These are phyloP conservation scores for Prolemur simus DNA, from an alignment of 2,113 vertebrate species.

Conservation along the genomic window DNA sequence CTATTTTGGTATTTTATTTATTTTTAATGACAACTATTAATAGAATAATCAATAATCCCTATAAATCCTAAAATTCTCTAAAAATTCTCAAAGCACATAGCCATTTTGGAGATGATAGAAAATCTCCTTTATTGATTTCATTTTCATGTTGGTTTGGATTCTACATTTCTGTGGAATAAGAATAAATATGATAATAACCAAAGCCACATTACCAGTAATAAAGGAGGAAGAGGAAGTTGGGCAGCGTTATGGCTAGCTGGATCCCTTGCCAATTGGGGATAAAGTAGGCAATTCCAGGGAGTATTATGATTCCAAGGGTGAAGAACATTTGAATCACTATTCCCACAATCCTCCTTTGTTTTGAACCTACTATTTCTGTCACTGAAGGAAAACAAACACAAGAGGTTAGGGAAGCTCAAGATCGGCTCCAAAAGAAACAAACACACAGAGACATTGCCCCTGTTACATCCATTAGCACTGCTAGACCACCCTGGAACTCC, in stretches of 20 bases:
- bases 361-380: slow-evolving; percentile 95
- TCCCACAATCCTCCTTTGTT: slow-evolving; percentile 92
- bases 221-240: slow-evolving; percentile 93
- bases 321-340: slow-evolving; percentile 95
- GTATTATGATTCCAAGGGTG: slow-evolving; percentile 93
- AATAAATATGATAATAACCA: neutral
- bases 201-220: slow-evolving; percentile 93
- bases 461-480: rapidly evolving
- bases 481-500: too few species aligned
- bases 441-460: neutral
- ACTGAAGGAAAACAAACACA: slow-evolving; percentile 85
- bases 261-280: slow-evolving; percentile 93
- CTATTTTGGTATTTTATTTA: neutral
- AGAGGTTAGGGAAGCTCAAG: slow-evolving; percentile 54
- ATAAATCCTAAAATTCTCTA: neutral
- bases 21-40: neutral
- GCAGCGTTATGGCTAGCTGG: slow-evolving; percentile 92
- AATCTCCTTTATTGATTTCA: neutral
- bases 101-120: neutral
- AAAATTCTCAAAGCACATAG: neutral
- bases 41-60: neutral
- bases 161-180: neutral
- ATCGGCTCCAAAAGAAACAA: neutral
- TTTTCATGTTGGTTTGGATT: neutral
- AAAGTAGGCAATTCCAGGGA: slow-evolving; percentile 95